phyloP scores from a whole-genome alignment of 2,888 invertebrate genomes.

The Drosophila nigricruria region DNA sequence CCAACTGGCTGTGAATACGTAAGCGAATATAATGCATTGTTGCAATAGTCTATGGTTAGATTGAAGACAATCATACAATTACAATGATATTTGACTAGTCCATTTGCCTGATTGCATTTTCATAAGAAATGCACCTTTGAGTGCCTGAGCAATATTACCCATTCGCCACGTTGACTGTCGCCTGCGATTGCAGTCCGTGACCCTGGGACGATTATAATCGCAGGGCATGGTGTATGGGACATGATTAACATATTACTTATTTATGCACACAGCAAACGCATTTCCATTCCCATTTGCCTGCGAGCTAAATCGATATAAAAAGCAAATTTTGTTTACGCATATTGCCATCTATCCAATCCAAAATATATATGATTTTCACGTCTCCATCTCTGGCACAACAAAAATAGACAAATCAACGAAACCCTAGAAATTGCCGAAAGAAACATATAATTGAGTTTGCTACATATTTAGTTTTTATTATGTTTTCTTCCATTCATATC shows the following conservation, averaged over 20 bases:
- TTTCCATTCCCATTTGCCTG: slow-evolving; percentile 17
- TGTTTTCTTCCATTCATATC: slow-evolving; percentile 1
- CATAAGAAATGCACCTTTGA: slow-evolving; percentile 54
- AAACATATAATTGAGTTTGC: slow-evolving; percentile 9
- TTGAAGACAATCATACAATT: slow-evolving; percentile 1
- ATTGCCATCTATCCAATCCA: slow-evolving; percentile 26
- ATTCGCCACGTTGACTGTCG: slow-evolving; percentile 51
- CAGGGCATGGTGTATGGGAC: slow-evolving; percentile 8
- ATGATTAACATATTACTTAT: slow-evolving; percentile 44
- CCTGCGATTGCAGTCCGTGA: slow-evolving; percentile 18
- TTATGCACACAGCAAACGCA: slow-evolving; percentile 32
- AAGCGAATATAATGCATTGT: slow-evolving; percentile 9
- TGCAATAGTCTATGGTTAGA: slow-evolving; percentile 13
- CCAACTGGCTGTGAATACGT: slow-evolving; percentile 23
- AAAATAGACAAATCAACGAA: slow-evolving; percentile 33
- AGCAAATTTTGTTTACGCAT: slow-evolving; percentile 44
- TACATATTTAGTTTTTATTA: slow-evolving; percentile 5
- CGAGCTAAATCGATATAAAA: slow-evolving; percentile 40
- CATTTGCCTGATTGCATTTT: slow-evolving; percentile 75
- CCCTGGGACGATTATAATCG: slow-evolving; percentile 34
- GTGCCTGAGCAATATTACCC: slow-evolving; percentile 49
- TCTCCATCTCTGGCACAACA: slow-evolving; percentile 1
- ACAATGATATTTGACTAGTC: slow-evolving; percentile 21
- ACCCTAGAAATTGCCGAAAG: slow-evolving; percentile 32
- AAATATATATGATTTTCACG: slow-evolving; percentile 24